phyloP scores from a whole-genome alignment of 2,113 vertebrate genomes.

The Oncorhynchus clarkii region DNA sequence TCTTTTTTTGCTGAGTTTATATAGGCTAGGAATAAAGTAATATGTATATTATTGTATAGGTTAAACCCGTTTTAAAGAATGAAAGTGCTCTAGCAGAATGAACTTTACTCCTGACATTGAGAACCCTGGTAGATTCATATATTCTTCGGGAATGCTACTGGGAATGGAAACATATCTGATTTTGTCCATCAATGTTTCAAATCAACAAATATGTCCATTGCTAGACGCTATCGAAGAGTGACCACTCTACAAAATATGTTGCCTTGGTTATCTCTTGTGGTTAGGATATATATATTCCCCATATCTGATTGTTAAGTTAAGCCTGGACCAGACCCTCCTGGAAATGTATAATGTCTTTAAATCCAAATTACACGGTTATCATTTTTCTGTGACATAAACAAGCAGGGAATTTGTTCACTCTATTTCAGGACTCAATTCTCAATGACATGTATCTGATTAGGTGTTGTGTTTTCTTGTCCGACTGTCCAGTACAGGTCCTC shows the following conservation, averaged over 20 bases:
- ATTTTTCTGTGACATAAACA: conserved; percentile 31
- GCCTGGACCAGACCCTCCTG: conserved; percentile 21
- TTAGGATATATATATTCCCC: conserved; percentile 1
- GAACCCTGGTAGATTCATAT: neutral
- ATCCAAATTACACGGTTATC: conserved; percentile 47
- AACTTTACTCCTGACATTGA: neutral
- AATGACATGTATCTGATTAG: conserved; percentile 52
- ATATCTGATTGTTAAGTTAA: conserved; percentile 27
- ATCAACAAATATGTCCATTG: neutral
- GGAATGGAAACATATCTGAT: conserved; percentile 1
- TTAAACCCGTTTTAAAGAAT: neutral
- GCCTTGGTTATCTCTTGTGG: conserved; percentile 24
- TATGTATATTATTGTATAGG: neutral
- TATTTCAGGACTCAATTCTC: conserved; percentile 13
- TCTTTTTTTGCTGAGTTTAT: neutral
- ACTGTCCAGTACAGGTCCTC: conserved; percentile 6
- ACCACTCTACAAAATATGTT: conserved; percentile 11
- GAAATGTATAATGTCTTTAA: conserved; percentile 46
- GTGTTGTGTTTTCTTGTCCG: conserved; percentile 34
- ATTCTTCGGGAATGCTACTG: neutral
- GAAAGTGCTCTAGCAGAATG: neutral
- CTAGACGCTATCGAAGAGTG: conserved; percentile 11
- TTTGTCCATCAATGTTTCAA: conserved; percentile 10
- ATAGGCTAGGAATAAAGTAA: neutral
- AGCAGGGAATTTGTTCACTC: conserved; percentile 33